Evolutionary conservation across 2,888 invertebrate species (phyloP), one percentile per base, ranked within the genome.

Genomic region (Linnaemya tessellans): DNA sequence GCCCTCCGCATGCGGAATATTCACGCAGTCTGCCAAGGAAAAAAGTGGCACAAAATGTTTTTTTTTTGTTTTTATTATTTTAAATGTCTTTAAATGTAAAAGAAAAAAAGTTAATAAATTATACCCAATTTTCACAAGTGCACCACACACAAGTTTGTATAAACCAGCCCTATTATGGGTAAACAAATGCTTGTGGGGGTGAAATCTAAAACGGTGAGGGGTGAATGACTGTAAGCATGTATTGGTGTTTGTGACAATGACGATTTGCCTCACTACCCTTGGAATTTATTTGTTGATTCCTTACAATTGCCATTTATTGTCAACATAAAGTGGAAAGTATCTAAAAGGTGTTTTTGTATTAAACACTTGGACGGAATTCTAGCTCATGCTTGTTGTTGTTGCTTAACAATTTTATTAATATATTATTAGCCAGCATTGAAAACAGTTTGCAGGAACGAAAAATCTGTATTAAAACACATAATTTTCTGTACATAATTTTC

Each of bases 341-440:
- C 41, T 38, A 20, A 62, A 81, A 84, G 81, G 81, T 84, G 68
- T 56, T 64, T 35, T 49, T 79, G 30, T 65, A 38, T 77, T 38
- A 70, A 70, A 70, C 64, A 70, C 58, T 65, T 43, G 43, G 3
- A 62, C 18, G 67, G 43, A 70, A 70, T 46, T 35, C 20, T 3
- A 15, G 13, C 38, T 56, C 54, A 54, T 54, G 64, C 54, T 65
- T 30, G 9, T 22, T 54, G 41, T 65, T n/a, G 65, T 67, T 43
- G 51, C 58, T 18, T 30, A 64, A 71, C 49, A 68, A 51, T 68
- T 85, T 81, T 74, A 54, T 77, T 77, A 84, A 80, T 60, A 73
- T 77, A 80, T 84, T 80, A 85, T 81, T 79, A 70, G 81, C 64
- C 78, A 81, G 67, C 41, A 73, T 56, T 81, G 56, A 64, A 74